Evolutionary conservation across 1,140 invertebrate genomes (phyloP), one percentile per base, ranked within the genome.

Genomic region (Lepidostoma basale): DNA sequence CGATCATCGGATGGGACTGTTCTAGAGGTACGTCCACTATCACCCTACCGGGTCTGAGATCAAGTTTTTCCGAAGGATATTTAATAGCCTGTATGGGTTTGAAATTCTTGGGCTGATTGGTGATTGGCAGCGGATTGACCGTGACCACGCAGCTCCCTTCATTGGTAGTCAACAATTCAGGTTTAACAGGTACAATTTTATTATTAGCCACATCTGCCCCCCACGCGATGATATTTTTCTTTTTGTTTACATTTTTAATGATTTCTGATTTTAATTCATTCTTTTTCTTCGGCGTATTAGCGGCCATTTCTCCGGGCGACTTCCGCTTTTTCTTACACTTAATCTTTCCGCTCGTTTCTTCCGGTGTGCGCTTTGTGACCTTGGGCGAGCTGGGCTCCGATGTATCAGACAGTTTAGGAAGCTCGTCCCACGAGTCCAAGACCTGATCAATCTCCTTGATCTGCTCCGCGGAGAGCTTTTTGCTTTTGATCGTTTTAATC

Each of bases 371-470:
- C 23, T 25, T 3, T 25, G 22, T 16, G 6, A 12, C 25, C 60
- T 62, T 45, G 18, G 40, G 58, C 6, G 62, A 60, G 10, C 14
- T 25, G 8, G 47, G 23, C 10, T 22, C 52, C 5, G 58, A 58
- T n/a, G 18, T 42, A 3, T 65, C 63, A 10, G 69, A 52, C 25
- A 44, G 20, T 10, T 47, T 47, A 4, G 39, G 36, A 1, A 72
- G 28, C 42, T 68, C 60, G 5, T 63, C 65, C 69, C 69, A 72
- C 2, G 67, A 23, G 22, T 28, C 49, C 3, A 72, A n/a, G 4
- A 68, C 69, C 16, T 72, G 47, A n/a, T 68, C 69, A 14, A 72
- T 72, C 30, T 72, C 36, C 22, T 65, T 63, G 23, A 68, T 68
- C 25, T 72, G 59, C 3, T 64, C 67, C 28, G 40, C 22, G 0